Evolutionary conservation across 2,113 vertebrate species (phyloP).

Genomic region (Seriola dumerili): DNA sequence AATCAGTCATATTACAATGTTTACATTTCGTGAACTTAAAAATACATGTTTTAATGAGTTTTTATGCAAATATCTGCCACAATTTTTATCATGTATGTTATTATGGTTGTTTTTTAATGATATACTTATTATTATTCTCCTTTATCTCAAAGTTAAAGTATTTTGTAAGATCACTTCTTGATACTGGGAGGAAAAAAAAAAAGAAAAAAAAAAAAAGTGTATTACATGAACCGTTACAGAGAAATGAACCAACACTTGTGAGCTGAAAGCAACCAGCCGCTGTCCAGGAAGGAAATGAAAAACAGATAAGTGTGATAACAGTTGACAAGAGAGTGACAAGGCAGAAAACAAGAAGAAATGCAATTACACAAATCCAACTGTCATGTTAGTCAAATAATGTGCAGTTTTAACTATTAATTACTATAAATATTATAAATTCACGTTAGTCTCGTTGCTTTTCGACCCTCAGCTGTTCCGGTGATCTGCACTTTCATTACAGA

Average conservation of each 20-base stretch:
- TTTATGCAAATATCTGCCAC: background rate
- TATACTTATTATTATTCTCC: background rate
- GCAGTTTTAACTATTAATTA: too few relatives aligned
- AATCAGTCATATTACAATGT: background rate
- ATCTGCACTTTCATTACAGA: too few relatives aligned
- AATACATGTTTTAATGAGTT: background rate
- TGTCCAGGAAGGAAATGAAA: conserved; percentile 44
- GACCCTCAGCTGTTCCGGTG: too few relatives aligned
- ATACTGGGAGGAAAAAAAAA: background rate
- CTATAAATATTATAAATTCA: too few relatives aligned
- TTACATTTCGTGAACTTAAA: background rate
- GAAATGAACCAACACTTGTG: background rate
- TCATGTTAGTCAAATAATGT: too few relatives aligned
- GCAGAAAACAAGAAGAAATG: conserved; percentile 13
- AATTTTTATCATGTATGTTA: too few relatives aligned
- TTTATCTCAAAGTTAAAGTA: too few relatives aligned
- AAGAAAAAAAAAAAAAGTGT: background rate
- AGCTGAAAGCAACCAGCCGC: background rate
- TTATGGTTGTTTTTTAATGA: background rate
- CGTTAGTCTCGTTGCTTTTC: too few relatives aligned
- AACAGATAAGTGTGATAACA: conserved; percentile 13
- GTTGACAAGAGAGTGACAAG: conserved; percentile 24
- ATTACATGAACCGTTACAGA: background rate
- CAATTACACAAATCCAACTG: background rate
- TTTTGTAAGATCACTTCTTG: background rate